Base-by-base conservation (phyloP, 35 echinoderm and acorn worm genomes). In the Ptychodera flava region DNA sequence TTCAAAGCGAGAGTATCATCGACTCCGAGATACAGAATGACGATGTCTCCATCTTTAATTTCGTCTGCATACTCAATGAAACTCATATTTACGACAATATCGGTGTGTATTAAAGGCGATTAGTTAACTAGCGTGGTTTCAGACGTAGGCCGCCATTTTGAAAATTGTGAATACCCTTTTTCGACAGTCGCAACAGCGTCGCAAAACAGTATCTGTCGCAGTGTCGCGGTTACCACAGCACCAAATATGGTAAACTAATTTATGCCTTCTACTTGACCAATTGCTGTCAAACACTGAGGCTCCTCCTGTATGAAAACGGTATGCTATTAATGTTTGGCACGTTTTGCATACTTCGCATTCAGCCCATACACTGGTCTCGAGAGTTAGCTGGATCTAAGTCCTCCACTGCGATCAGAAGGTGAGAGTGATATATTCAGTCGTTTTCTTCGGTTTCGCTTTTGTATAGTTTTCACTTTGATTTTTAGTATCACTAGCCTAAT, bases 21-120 rank as follows among this genome's bases (percentile, higher is more conserved):
- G 33, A 93, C 87, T 15, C 89, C 87, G 31, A 97, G 80, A 34
- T 85, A 97, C 0, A 97, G 77, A 35, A 97, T 97, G 0, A 83
- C 92, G 6, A 80, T 52, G 83, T 97, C 92, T 77, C 87, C 84
- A 53, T 93, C 92, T 76, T 89, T 79, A 77, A 97, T 84, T 0
- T 45, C 35, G 0, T 93, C 84, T 36, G 91, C 84, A 37, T 91
- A 91, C 38, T 89, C 90, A 31, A 93, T 0, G 28, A 97, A 93
- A 85, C 95, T 93, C 95, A 97, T 97, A 38, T 6, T 93, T 34
- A 64, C n/a, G n/a, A n/a, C n/a, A n/a, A n/a, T n/a, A n/a, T n/a
- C n/a, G n/a, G n/a, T n/a, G n/a, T n/a, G n/a, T n/a, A n/a, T n/a
- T n/a, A n/a, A n/a, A n/a, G n/a, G n/a, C n/a, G n/a, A n/a, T n/a